These are phyloP conservation scores for Lagodon rhomboides DNA, from an alignment of 2,797 vertebrate genomes.

Conservation along the genomic window DNA sequence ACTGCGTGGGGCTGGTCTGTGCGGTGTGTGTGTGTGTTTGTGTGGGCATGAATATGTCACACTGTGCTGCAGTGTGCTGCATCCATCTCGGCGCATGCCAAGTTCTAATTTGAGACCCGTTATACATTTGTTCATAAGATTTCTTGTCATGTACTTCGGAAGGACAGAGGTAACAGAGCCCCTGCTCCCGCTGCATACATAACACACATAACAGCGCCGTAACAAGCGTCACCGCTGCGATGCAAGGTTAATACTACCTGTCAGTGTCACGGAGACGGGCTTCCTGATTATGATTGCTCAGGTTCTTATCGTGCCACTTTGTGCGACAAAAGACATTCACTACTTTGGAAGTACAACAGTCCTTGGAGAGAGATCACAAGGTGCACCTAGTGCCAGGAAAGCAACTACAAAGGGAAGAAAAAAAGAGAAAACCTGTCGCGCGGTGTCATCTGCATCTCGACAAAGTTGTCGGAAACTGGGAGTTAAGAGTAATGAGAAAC, in stretches of 20 bases:
- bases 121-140: conserved; percentile 31
- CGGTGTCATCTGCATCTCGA: conserved; percentile 49
- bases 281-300: conserved; percentile 71
- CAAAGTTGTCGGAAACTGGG: conserved; percentile 34
- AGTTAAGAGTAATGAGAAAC: conserved; percentile 56
- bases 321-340: conserved; percentile 29
- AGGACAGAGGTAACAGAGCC: conserved; percentile 47
- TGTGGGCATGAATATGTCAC: conserved; percentile 13
- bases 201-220: neutral
- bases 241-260: conserved; percentile 67
- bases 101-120: conserved; percentile 34
- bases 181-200: conserved; percentile 38
- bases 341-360: conserved; percentile 23
- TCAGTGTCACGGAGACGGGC: conserved; percentile 51
- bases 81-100: conserved; percentile 36
- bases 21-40: conserved; percentile 3
- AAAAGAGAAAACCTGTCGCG: neutral
- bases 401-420: neutral
- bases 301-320: conserved; percentile 45
- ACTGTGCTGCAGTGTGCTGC: conserved; percentile 20
- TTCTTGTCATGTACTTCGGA: conserved; percentile 56
- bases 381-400: conserved; percentile 22
- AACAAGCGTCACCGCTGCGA: conserved; percentile 53
- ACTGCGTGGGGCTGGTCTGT: conserved; percentile 1
- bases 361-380: conserved; percentile 26